Evolutionary conservation across 2,888 invertebrate genomes (phyloP).

Genomic region (Octodonta nipae): DNA sequence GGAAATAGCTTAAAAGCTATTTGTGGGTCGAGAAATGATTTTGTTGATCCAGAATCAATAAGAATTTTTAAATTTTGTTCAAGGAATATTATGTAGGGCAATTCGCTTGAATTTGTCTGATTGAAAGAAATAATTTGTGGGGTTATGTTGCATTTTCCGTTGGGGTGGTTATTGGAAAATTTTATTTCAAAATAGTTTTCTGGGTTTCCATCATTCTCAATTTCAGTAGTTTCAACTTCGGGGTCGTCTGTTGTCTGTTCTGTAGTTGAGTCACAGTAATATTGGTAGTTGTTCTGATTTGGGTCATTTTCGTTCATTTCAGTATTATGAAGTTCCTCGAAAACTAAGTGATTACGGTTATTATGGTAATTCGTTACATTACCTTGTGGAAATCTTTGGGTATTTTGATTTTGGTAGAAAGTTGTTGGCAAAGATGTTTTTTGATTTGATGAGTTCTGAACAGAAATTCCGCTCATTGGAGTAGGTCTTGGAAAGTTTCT

Average conservation of each 20-base stretch:
- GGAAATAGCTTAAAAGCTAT: slow-evolving; percentile 8
- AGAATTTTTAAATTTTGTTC: slow-evolving; percentile 12
- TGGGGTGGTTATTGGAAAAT: background rate
- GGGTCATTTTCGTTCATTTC: background rate
- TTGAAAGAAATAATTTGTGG: background rate
- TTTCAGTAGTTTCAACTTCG: background rate
- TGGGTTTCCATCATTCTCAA: background rate
- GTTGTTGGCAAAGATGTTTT: background rate
- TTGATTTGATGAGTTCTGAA: slow-evolving; percentile 2
- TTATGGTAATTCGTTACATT: no score
- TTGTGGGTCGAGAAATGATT: slow-evolving; percentile 11
- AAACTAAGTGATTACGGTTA: background rate
- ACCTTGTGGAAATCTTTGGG: no score
- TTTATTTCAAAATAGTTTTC: background rate
- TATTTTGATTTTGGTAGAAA: background rate
- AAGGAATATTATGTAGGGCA: slow-evolving; percentile 10
- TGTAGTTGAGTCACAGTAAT: background rate
- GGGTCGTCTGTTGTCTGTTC: background rate
- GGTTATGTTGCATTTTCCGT: background rate
- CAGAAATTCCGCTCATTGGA: slow-evolving; percentile 4
- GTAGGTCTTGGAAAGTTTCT: background rate
- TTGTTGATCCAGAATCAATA: slow-evolving; percentile 9
- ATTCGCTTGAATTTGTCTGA: slow-evolving; percentile 3
- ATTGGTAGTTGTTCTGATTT: background rate
- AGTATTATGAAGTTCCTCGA: background rate